Evolutionary conservation across 2,797 vertebrate species (phyloP).

Genomic region (Eulemur albifrons): DNA sequence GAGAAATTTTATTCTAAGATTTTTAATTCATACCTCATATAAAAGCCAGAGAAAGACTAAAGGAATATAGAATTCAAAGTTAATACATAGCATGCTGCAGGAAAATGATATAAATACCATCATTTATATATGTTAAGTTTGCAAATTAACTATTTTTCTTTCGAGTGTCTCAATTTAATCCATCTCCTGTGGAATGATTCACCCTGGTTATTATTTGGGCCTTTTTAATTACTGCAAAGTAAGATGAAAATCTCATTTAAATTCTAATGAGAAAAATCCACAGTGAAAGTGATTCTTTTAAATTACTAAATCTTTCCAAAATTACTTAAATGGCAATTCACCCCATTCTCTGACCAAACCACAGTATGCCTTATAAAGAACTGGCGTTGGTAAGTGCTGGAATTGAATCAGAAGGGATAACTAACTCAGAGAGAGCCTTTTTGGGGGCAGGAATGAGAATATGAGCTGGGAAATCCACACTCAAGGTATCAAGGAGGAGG

Average conservation of each 20-base stretch:
- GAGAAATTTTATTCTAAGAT: neutral
- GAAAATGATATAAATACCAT: neutral
- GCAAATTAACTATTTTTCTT: neutral
- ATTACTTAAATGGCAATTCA: neutral
- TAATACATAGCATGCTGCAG: neutral
- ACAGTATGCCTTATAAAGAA: neutral
- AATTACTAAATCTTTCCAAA: neutral
- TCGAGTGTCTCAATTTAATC: neutral
- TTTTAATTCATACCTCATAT: neutral
- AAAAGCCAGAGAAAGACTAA: neutral
- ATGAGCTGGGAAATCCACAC: neutral
- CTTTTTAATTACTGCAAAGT: neutral
- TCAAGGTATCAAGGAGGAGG: neutral
- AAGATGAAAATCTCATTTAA: neutral
- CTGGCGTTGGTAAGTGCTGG: too few species aligned
- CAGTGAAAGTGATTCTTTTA: neutral
- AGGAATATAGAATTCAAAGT: neutral
- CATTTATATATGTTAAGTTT: neutral
- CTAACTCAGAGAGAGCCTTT: neutral
- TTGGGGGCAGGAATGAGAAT: neutral
- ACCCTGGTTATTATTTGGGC: neutral
- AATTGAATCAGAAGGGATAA: neutral
- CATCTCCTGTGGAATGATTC: neutral
- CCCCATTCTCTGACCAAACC: neutral
- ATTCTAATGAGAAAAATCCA: neutral